Evolutionary conservation across 2,888 invertebrate genomes (phyloP).

Genomic region (Eupithecia exiguata): DNA sequence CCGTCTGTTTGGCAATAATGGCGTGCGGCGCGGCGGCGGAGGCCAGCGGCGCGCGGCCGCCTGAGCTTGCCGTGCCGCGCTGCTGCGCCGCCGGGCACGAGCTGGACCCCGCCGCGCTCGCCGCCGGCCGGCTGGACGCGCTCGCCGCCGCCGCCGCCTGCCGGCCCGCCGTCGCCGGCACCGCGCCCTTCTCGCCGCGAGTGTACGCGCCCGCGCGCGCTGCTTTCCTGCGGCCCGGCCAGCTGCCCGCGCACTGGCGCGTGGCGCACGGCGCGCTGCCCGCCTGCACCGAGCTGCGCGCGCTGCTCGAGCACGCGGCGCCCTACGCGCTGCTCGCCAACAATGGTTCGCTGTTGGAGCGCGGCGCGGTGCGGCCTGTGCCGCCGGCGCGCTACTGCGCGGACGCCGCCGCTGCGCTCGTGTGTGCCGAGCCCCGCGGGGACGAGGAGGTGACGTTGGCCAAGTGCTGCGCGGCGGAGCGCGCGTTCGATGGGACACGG

Average conservation of each 20-base stretch:
- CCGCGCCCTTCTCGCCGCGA: conserved; percentile 81
- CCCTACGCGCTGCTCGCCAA: conserved; percentile 84
- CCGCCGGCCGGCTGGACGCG: conserved; percentile 63
- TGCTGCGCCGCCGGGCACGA: conserved; percentile 60
- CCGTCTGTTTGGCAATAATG: conserved; percentile 43
- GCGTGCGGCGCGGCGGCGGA: conserved; percentile 51
- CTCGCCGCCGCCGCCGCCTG: conserved; percentile 80
- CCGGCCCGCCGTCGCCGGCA: conserved; percentile 64
- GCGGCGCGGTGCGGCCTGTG: conserved; percentile 71
- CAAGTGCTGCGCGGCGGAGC: conserved; percentile 89
- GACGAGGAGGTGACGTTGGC: conserved; percentile 67
- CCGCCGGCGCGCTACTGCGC: conserved; percentile 87
- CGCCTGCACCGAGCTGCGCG: conserved; percentile 60
- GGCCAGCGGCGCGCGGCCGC: conserved; percentile 56
- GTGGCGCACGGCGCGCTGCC: conserved; percentile 69
- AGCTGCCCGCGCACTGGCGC: conserved; percentile 80
- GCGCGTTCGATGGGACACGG: conserved; percentile 83
- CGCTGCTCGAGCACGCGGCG: conserved; percentile 69
- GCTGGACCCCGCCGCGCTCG: conserved; percentile 52
- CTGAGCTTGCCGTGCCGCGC: conserved; percentile 62
- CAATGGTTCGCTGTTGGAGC: conserved; percentile 85
- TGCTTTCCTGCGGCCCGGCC: conserved; percentile 66
- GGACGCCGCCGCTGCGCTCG: conserved; percentile 86
- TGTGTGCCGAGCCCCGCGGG: conserved; percentile 77
- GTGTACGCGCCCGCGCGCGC: conserved; percentile 82